These are phyloP conservation scores for Dinothrombium tinctorium DNA, from an alignment of 1,140 invertebrate species.

Conservation along the genomic window DNA sequence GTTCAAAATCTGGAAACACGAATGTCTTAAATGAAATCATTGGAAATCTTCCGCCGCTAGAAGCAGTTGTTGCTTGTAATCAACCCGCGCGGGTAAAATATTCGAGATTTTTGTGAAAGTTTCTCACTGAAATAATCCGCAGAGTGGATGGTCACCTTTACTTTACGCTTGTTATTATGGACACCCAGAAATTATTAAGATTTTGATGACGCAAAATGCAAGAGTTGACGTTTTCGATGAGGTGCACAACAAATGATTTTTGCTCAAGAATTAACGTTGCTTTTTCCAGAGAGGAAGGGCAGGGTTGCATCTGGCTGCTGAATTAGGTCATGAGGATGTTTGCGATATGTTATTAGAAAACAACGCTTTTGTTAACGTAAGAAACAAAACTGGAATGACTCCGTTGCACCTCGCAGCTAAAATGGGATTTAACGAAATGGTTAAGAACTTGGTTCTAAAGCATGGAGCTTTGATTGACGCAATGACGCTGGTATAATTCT, in stretches of 20 bases:
- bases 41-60: constrained; percentile 62
- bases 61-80: constrained; percentile 62
- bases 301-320: constrained; percentile 79
- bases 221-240: constrained; percentile 9
- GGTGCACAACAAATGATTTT: constrained; percentile 9
- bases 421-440: constrained; percentile 73
- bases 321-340: constrained; percentile 65
- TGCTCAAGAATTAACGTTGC: background rate
- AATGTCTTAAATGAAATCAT: constrained; percentile 82
- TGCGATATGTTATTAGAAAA: constrained; percentile 86
- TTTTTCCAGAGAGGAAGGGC: constrained; percentile 70
- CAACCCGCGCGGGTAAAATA: constrained; percentile 43
- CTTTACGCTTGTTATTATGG: constrained; percentile 50
- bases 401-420: constrained; percentile 51
- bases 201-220: constrained; percentile 43
- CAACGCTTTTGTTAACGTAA: constrained; percentile 86
- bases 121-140: background rate
- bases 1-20: constrained; percentile 83
- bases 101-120: background rate
- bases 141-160: constrained; percentile 79
- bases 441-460: constrained; percentile 68
- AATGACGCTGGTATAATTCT: constrained; percentile 43
- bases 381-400: constrained; percentile 49
- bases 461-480: constrained; percentile 86
- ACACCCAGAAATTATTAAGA: constrained; percentile 30